These are phyloP conservation scores for Podarcis lilfordi DNA, from an alignment of 2,797 vertebrate genomes.

Conservation along the genomic window DNA sequence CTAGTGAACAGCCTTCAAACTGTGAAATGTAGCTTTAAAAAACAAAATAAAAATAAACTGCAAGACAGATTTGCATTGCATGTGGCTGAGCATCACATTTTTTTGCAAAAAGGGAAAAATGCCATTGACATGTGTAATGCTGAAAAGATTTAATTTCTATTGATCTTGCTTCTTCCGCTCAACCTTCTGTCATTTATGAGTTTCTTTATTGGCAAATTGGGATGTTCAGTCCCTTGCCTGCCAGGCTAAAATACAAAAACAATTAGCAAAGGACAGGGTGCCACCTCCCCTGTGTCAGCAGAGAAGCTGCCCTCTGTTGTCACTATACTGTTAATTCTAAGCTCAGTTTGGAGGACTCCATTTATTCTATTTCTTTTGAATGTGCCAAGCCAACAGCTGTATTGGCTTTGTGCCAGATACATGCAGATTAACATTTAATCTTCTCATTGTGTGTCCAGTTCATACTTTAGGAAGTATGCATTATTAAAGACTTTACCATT, in stretches of 20 bases:
- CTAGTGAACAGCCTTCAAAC: slow-evolving; percentile 18
- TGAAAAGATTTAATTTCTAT: slow-evolving; percentile 57
- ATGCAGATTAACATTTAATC: slow-evolving; percentile 41
- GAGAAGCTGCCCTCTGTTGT: slow-evolving; percentile 44
- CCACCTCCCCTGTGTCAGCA: slow-evolving; percentile 44
- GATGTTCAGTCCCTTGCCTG: slow-evolving; percentile 53
- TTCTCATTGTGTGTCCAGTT: slow-evolving; percentile 27
- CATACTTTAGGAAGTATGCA: slow-evolving; percentile 34
- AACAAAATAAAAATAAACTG: background rate
- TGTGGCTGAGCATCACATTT: background rate
- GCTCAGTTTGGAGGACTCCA: slow-evolving; percentile 42
- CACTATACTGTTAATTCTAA: slow-evolving; percentile 51
- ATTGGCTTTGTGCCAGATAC: slow-evolving; percentile 50
- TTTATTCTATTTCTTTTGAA: slow-evolving; percentile 34
- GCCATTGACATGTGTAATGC: slow-evolving; percentile 55
- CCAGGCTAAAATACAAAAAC: slow-evolving; percentile 59
- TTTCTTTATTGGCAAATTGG: slow-evolving; percentile 58
- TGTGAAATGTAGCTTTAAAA: background rate
- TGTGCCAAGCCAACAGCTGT: slow-evolving; percentile 55
- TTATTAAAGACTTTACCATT: slow-evolving; percentile 32
- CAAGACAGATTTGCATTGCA: background rate
- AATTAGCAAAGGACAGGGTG: slow-evolving; percentile 54
- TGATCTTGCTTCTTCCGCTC: slow-evolving; percentile 46
- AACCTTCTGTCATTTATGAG: slow-evolving; percentile 48
- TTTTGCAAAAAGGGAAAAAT: slow-evolving; percentile 21